phyloP scores from a whole-genome alignment of 2,888 invertebrate species.

The Acrocyrtus sp. region DNA sequence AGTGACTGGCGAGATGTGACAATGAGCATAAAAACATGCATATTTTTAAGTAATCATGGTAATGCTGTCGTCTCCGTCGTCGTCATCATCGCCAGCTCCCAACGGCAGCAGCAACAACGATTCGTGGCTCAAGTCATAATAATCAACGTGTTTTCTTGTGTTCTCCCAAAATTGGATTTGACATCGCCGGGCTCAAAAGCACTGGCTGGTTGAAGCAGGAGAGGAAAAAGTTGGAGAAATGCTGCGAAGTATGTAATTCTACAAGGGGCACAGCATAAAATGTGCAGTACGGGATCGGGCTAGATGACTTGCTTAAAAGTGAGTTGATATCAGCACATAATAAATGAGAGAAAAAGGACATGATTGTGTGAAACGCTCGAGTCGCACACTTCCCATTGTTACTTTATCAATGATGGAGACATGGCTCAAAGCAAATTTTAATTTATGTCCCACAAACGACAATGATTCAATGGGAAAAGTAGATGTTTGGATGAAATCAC shows the following conservation, averaged over 20 bases:
- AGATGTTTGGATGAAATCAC: constrained; percentile 51
- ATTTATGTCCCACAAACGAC: constrained; percentile 64
- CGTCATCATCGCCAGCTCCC: constrained; percentile 15
- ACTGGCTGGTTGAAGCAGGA: neutral
- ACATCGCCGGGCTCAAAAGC: constrained; percentile 16
- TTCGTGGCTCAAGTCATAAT: constrained; percentile 36
- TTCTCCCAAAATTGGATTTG: constrained; percentile 36
- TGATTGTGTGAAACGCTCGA: constrained; percentile 51
- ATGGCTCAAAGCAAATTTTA: constrained; percentile 64
- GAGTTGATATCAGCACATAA: neutral
- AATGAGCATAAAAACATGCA: constrained; percentile 30
- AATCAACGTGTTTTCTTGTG: constrained; percentile 31
- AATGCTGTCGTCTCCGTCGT: constrained; percentile 17
- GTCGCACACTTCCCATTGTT: constrained; percentile 44
- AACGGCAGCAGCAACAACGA: neutral
- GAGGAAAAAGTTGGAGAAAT: too few relatives aligned
- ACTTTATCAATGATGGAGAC: constrained; percentile 52
- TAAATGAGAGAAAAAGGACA: constrained; percentile 40
- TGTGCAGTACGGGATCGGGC: neutral
- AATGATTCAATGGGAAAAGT: constrained; percentile 64
- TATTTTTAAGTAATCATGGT: constrained; percentile 40
- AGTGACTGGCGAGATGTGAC: constrained; percentile 32
- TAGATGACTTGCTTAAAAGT: constrained; percentile 13
- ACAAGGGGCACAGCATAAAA: neutral
- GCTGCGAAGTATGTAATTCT: too few relatives aligned